Evolutionary conservation across 2,888 invertebrate species (phyloP).

Genomic region (Labia minor): DNA sequence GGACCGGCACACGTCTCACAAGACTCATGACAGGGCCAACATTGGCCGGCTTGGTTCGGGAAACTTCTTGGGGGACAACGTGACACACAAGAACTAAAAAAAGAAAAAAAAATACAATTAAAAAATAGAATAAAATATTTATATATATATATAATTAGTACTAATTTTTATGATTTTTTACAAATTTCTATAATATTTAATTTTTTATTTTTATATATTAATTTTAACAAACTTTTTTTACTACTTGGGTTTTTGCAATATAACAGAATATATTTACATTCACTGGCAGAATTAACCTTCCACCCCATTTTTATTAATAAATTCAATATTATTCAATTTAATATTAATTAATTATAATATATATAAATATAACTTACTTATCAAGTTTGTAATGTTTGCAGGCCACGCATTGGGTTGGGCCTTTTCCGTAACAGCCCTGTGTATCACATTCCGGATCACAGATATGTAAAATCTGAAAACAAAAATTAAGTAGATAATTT

Average conservation of each 20-base stretch:
- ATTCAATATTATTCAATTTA: no score
- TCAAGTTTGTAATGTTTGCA: constrained; percentile 72
- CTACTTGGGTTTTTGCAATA: no score
- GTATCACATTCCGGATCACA: constrained; percentile 78
- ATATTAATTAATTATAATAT: no score
- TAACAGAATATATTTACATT: no score
- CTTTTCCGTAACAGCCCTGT: constrained; percentile 76
- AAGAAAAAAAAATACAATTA: constrained; percentile 19
- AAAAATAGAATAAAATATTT: background rate
- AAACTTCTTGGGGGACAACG: constrained; percentile 76
- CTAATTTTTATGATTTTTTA: no score
- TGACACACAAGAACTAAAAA: constrained; percentile 65
- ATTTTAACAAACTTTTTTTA: no score
- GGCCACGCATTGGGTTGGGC: constrained; percentile 71
- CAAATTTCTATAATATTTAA: no score
- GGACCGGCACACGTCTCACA: constrained; percentile 83
- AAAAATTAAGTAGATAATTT: no score
- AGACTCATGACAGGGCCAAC: constrained; percentile 79
- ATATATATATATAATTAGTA: no score
- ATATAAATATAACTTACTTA: constrained; percentile 53
- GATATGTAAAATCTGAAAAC: constrained; percentile 47
- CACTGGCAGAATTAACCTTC: no score
- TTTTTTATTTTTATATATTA: no score
- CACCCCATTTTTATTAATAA: no score
- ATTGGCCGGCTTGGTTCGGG: constrained; percentile 66